A percentile compares a stretch with the other conserved stretches of the same genome.
Evolutionary conservation across 2,888 invertebrate species (phyloP).

Genomic region (Drosophila kambysellisi): DNA sequence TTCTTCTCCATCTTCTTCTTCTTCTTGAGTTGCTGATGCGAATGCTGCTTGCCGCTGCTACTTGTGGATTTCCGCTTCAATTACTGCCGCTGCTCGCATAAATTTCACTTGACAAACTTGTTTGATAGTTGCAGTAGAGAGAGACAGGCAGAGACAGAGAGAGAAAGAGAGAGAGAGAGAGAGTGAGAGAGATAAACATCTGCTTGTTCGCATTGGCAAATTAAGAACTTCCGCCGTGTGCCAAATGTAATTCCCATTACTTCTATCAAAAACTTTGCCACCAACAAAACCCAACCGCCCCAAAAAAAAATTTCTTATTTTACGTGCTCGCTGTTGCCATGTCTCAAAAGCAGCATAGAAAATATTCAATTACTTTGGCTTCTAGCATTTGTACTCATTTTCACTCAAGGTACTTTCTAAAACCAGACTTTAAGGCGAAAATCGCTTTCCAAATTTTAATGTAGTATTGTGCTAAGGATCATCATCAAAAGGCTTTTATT

Average conservation of each 20-base stretch:
- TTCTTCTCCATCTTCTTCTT: slow-evolving; percentile 14
- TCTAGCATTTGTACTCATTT: neutral
- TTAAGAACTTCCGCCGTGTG: slow-evolving; percentile 64
- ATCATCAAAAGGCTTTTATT: neutral
- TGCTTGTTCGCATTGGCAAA: slow-evolving; percentile 56
- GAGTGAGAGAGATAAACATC: slow-evolving; percentile 23
- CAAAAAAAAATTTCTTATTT: neutral
- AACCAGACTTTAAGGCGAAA: neutral
- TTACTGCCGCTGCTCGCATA: slow-evolving; percentile 72
- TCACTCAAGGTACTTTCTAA: neutral
- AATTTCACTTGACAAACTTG: slow-evolving; percentile 79
- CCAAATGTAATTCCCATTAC: slow-evolving; percentile 34
- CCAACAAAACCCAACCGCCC: neutral
- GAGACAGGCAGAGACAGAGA: neutral
- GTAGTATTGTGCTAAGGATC: neutral
- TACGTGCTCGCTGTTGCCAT: neutral
- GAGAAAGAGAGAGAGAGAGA: neutral
- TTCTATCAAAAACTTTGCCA: slow-evolving; percentile 3
- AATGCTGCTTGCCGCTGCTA: slow-evolving; percentile 32
- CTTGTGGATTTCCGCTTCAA: slow-evolving; percentile 80
- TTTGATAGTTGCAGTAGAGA: slow-evolving; percentile 51
- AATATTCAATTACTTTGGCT: slow-evolving; percentile 20
- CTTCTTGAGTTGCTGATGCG: slow-evolving; percentile 10
- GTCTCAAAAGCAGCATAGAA: slow-evolving; percentile 3
- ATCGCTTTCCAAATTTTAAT: too few relatives aligned